Conservation (phyloP, 2,888 invertebrate genomes). For the Idaea straminata region DNA sequence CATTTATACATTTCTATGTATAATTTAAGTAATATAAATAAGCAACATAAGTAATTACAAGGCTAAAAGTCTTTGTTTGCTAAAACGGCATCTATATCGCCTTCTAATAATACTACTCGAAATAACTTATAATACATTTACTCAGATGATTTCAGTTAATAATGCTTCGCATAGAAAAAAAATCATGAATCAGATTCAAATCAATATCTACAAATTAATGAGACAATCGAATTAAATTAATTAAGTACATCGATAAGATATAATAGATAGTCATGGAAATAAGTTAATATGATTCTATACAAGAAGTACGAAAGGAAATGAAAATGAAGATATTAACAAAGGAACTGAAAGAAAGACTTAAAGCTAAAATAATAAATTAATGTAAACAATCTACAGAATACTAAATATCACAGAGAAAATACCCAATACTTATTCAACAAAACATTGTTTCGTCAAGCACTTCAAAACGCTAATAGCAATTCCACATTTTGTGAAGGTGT, state of each 20-base stretch:
- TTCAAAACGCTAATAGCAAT: conserved; percentile 39
- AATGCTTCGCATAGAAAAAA: conserved; percentile 38
- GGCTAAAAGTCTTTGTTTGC: conserved; percentile 74
- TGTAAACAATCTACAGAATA: conserved; percentile 70
- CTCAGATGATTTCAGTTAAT: conserved; percentile 37
- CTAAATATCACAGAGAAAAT: conserved; percentile 80
- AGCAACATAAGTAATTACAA: conserved; percentile 56
- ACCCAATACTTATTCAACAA: conserved; percentile 78
- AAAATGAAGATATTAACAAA: conserved; percentile 40
- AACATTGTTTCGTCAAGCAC: conserved; percentile 69
- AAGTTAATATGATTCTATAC: conserved; percentile 37
- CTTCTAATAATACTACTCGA: conserved; percentile 63
- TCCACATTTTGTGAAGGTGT: conserved; percentile 15
- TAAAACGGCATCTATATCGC: conserved; percentile 59
- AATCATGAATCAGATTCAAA: conserved; percentile 41
- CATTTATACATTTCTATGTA: conserved; percentile 50
- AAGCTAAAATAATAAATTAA: conserved; percentile 74
- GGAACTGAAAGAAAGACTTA: conserved; percentile 66
- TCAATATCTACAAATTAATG: conserved; percentile 32
- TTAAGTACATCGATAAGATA: conserved; percentile 44
- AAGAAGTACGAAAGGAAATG: conserved; percentile 37
- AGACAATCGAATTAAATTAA: conserved; percentile 36
- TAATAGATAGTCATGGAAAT: conserved; percentile 45
- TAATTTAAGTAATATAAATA: conserved; percentile 58
- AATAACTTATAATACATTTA: conserved; percentile 43